Base-by-base conservation (phyloP, 1,140 invertebrate species). In the Conopomorpha cramerella region DNA sequence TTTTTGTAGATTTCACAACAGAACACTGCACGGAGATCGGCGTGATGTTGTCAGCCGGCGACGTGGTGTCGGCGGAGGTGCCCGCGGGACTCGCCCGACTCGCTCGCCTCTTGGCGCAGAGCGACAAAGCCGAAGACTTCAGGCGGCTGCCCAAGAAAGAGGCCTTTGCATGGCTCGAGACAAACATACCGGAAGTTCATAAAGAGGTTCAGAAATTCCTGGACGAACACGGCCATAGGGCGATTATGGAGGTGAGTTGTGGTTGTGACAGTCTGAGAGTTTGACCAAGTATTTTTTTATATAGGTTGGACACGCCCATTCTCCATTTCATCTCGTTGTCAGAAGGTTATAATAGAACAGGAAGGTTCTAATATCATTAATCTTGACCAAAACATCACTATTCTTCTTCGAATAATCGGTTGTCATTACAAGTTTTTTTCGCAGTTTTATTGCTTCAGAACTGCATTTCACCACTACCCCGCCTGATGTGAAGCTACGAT, bases 201-300 rank as follows among this genome's bases (percentile, higher is more conserved):
- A 39, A 58, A 10, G 55, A 80, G 29, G 81, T 88, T 16, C 44
- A 76, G 1, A 43, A 65, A 2, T 90, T 93, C 52, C 60, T 92
- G n/a, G 45, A 81, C n/a, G 70, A 79, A 40, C 87, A 92, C 52
- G 90, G 89, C 1, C 87, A 92, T 61, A 79, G 90, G 43, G 82
- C 83, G 44, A 70, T 89, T 16, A 82, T 84, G 65, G 91, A 93
- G 77, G 87, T 89, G 39, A 32, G 42, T 55, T 1, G 13, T n/a
- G n/a, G n/a, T n/a, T n/a, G n/a, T n/a, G n/a, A n/a, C n/a, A n/a
- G n/a, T n/a, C n/a, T n/a, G n/a, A n/a, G n/a, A n/a, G n/a, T n/a
- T n/a, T n/a, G n/a, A n/a, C n/a, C n/a, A n/a, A n/a, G n/a, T n/a
- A n/a, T n/a, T n/a, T n/a, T n/a, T n/a, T n/a, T n/a, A n/a, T n/a